Conservation (phyloP, 2,888 invertebrate genomes). For the Zaprionus obscuricornis region DNA sequence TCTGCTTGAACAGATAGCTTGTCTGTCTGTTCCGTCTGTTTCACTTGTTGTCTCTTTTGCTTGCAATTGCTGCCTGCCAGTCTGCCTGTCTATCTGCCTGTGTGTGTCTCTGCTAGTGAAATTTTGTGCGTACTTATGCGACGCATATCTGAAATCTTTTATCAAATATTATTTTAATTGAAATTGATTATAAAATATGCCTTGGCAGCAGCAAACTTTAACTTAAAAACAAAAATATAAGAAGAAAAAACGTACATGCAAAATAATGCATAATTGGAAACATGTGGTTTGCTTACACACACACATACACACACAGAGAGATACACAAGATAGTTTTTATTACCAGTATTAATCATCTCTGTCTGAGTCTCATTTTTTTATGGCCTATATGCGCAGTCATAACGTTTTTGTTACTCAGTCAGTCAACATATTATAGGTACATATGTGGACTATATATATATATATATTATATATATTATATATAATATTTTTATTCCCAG, state of each 20-base stretch:
- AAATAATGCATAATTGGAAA: constrained; percentile 1
- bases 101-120: constrained; percentile 30
- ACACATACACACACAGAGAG: not conserved
- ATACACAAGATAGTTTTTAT: constrained; percentile 9
- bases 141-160: constrained; percentile 28
- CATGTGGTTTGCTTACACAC: no score
- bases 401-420: constrained; percentile 43
- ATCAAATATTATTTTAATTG: constrained; percentile 62
- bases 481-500: no score
- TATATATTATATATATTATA: no score
- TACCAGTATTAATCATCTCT: constrained; percentile 47
- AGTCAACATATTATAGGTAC: no score
- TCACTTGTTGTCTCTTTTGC: no score
- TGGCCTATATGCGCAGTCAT: constrained; percentile 46
- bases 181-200: constrained; percentile 44
- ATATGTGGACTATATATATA: no score
- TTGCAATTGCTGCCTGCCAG: constrained; percentile 11
- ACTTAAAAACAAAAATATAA: not conserved
- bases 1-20: constrained; percentile 2
- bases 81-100: constrained; percentile 4
- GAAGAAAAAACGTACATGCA: not conserved
- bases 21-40: not conserved
- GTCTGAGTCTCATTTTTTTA: constrained; percentile 1
- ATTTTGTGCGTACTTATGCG: constrained; percentile 13
- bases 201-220: constrained; percentile 3